Conservation (phyloP, 2,888 invertebrate genomes). For the Microchrysa polita region DNA sequence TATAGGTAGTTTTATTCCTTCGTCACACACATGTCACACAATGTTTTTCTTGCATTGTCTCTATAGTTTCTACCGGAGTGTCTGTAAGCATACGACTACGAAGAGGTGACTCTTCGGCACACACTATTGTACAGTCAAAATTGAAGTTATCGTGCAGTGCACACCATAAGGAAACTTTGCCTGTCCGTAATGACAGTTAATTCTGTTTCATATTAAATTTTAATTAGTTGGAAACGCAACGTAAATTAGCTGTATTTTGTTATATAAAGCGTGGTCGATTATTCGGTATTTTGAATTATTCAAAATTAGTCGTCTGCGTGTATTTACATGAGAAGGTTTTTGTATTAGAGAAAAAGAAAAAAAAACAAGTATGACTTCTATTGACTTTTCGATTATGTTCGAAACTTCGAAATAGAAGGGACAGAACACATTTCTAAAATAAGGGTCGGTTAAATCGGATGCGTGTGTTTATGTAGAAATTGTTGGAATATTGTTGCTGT, state of each 20-base stretch:
- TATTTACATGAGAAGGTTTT: too few species aligned
- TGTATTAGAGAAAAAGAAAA: too few species aligned
- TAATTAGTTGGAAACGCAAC: slow-evolving; percentile 43
- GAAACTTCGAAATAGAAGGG: too few species aligned
- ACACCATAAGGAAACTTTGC: slow-evolving; percentile 47
- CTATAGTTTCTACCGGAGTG: too few species aligned
- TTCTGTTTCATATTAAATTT: slow-evolving; percentile 48
- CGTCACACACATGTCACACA: not conserved
- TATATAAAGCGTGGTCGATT: slow-evolving; percentile 11
- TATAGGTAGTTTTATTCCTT: slow-evolving; percentile 10
- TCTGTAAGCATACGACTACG: too few species aligned
- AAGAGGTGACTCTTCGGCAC: not conserved
- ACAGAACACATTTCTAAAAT: too few species aligned
- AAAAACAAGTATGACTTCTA: too few species aligned
- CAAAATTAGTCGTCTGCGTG: not conserved
- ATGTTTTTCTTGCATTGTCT: slow-evolving; percentile 7
- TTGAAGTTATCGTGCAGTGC: slow-evolving; percentile 48
- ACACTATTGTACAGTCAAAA: slow-evolving; percentile 15
- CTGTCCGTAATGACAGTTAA: slow-evolving; percentile 50
- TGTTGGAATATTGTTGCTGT: too few species aligned
- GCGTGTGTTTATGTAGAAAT: too few species aligned
- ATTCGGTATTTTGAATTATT: slow-evolving; percentile 14
- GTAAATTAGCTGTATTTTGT: slow-evolving; percentile 33
- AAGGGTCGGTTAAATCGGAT: too few species aligned
- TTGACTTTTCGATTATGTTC: too few species aligned